Evolutionary conservation across 30 jellyfish, hydroid and myxozoan species (phyloP), one percentile per base, ranked within the genome.

Genomic region (Cassiopea andromeda): DNA sequence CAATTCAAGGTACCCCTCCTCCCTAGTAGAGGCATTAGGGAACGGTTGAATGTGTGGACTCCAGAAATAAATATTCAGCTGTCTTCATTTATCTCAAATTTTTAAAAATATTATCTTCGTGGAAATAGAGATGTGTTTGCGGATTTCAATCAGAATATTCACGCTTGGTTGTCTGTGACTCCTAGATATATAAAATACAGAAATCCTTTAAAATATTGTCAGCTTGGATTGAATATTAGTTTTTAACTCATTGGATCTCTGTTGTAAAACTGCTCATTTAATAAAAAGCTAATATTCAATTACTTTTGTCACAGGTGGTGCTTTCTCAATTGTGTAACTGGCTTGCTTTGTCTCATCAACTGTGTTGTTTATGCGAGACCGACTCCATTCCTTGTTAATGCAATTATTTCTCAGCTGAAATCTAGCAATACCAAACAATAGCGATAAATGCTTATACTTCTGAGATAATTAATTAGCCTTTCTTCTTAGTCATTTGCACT

Each of bases 361-460:
- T 15, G 18, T 5, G 7, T 1, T 85, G 87, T 85, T 85, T 49
- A 48, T 44, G 64, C 45, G 67, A 19, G 60, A 48, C 60, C 50
- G 89, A 73, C 93, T 86, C 93, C 73, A 49, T 60, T 46, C 61
- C 80, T 78, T 77, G 64, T 75, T 44, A 48, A 60, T 60, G 59
- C 77, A 86, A 86, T 86, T 75, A 86, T 17, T 58, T 7, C 27
- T 10, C 46, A 43, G 47, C 82, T 44, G 64, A 77, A 69, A 69
- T 77, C 75, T 45, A 46, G 47, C 60, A 84, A 86, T 75, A 75
- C 89, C 82, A 64, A 77, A 86, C 93, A 76, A 86, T 18, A 81
- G 49, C 50, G 15, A 2, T 1, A 54, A 70, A 16, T 15, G 54
- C 48, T 16, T 70, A 77, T 38, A 77, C 86, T 77, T 61, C 73